A percentile compares a stretch with the other conserved stretches of the same genome.
These are phyloP conservation scores for Cantharis nigra DNA, from an alignment of 2,888 invertebrate species.

Conservation along the genomic window DNA sequence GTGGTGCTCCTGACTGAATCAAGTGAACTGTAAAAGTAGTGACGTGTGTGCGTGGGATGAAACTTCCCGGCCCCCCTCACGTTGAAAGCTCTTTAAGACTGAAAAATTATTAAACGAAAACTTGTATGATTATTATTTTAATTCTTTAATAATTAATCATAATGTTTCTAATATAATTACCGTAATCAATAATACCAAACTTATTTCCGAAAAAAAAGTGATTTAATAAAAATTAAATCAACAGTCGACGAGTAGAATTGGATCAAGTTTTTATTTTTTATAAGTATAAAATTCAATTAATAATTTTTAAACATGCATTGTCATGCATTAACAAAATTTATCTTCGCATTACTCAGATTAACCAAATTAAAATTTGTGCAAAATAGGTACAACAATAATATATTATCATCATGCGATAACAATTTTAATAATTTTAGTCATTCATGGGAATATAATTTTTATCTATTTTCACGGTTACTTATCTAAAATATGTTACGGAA, in stretches of 20 bases:
- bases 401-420: neutral
- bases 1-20: conserved; percentile 35
- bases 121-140: conserved; percentile 1
- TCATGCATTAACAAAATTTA: neutral
- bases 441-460: neutral
- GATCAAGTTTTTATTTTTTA: no score
- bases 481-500: neutral
- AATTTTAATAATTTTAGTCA: neutral
- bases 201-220: no score
- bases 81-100: neutral
- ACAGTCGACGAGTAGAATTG: neutral
- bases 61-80: conserved; percentile 30
- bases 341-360: neutral
- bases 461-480: neutral
- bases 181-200: no score
- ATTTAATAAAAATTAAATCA: no score
- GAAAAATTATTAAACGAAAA: neutral
- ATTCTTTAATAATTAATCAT: neutral
- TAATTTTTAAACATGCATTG: neutral
- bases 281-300: no score
- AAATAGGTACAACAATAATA: neutral
- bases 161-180: neutral
- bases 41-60: conserved; percentile 41
- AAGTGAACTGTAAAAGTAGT: conserved; percentile 41
- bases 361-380: neutral